Evolutionary conservation across 2,888 invertebrate species (phyloP).

Genomic region (Napeogenes sylphis): DNA sequence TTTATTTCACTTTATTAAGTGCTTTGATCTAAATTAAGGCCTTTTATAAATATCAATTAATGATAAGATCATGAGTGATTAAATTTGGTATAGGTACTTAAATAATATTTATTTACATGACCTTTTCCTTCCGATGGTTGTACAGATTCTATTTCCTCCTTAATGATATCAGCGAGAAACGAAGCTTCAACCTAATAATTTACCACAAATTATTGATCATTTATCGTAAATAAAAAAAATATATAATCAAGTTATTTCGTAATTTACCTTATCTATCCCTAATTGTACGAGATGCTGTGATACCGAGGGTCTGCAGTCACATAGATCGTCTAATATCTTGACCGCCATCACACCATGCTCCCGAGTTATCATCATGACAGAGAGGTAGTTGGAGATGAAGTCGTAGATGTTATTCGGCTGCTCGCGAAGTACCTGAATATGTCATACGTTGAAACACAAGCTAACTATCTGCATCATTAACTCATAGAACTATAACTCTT

Average conservation of each 20-base stretch:
- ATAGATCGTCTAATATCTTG: slow-evolving; percentile 63
- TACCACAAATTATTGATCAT: neutral
- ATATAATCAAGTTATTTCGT: neutral
- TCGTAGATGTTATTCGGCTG: slow-evolving; percentile 81
- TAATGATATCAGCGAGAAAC: slow-evolving; percentile 51
- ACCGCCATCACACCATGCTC: slow-evolving; percentile 75
- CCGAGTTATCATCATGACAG: slow-evolving; percentile 81
- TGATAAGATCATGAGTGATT: too few relatives aligned
- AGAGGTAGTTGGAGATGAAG: slow-evolving; percentile 85
- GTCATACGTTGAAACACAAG: neutral
- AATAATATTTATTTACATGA: slow-evolving; percentile 27
- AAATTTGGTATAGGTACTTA: neutral
- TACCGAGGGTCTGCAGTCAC: slow-evolving; percentile 63
- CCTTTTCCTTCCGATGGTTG: slow-evolving; percentile 54
- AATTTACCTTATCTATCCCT: slow-evolving; percentile 39
- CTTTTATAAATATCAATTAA: too few relatives aligned
- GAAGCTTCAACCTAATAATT: slow-evolving; percentile 33
- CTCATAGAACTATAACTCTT: too few relatives aligned
- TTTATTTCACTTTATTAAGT: too few relatives aligned
- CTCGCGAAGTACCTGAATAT: slow-evolving; percentile 79
- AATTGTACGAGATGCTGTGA: slow-evolving; percentile 55
- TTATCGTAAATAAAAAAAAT: neutral
- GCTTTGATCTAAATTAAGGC: too few relatives aligned
- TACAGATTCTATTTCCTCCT: slow-evolving; percentile 51
- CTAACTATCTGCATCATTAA: too few relatives aligned